Base-by-base conservation (phyloP, 2,113 vertebrate genomes). In the Bubo scandiacus region DNA sequence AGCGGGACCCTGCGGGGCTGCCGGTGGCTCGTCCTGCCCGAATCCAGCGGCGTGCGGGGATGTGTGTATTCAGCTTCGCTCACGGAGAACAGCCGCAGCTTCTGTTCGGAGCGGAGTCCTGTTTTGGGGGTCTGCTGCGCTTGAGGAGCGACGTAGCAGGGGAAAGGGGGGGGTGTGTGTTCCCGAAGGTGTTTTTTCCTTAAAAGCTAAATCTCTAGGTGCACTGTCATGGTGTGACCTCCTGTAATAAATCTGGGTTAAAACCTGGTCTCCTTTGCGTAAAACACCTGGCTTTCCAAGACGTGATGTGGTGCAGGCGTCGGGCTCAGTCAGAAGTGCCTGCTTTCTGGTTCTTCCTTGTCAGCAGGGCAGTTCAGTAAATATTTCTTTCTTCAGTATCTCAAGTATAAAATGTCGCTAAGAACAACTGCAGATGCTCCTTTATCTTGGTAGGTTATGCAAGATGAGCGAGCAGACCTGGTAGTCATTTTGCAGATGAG, bases 291-390 rank as follows among this genome's bases (percentile, higher is more conserved):
- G 8, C 16, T 93, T 83, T 58, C 49, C 54, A 8, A 0, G 40
- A 12, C 0, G 0, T 23, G 57, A 6, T 36, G 29, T 2, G 15
- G 47, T 77, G 36, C 38, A 34, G 16, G 8, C 11, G 1, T n/a
- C 2, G 4, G 22, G 36, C 57, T 11, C 0, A 5, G 62, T 30
- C 36, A 30, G 59, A 32, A 74, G 29, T 6, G 6, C 27, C 58
- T 51, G 55, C 12, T 27, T 61, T 75, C 42, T 79, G 65, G 27
- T 84, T 52, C 42, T 65, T 34, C 54, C 10, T 63, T 58, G 43
- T 72, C 81, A 38, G 21, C 9, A n/a, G 21, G 42, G 15, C 62
- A 22, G 36, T 36, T 77, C 6, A 18, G 66, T 59, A 47, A 55
- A 42, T 38, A 32, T 25, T 43, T 81, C 14, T 38, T 54, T 12